Percentiles rank a stretch among this genome's conserved stretches.
phyloP scores from a whole-genome alignment of 2,113 vertebrate species.

The Pycnonotus jocosus region DNA sequence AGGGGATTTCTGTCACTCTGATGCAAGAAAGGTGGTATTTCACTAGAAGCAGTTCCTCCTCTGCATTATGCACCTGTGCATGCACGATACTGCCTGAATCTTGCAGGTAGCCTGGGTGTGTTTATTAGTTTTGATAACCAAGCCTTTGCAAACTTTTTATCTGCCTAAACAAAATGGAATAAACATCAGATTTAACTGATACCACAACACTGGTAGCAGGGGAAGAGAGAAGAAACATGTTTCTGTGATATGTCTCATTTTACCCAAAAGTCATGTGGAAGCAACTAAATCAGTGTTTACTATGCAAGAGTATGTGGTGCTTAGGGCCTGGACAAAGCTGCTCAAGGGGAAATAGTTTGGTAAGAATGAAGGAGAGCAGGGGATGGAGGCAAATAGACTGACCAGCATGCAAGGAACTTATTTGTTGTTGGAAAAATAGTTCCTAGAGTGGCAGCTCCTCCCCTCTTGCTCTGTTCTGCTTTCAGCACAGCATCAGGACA shows the following conservation, averaged over 20 bases:
- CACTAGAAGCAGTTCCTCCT: not conserved
- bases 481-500: accelerated
- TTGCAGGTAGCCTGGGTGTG: not conserved
- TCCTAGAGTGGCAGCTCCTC: not conserved
- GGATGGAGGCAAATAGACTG: not conserved
- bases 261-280: not conserved
- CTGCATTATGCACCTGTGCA: not conserved
- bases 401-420: not conserved
- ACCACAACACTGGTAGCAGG: not conserved
- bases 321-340: not conserved
- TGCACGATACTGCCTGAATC: not conserved
- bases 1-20: not conserved
- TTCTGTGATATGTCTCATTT: not conserved
- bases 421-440: not conserved
- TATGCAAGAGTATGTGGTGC: accelerated
- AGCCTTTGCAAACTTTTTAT: not conserved
- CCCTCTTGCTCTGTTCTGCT: not conserved
- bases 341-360: not conserved
- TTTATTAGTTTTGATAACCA: not conserved
- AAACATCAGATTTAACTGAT: not conserved
- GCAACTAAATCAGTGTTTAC: too few relatives aligned
- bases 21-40: not conserved
- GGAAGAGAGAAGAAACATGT: not conserved
- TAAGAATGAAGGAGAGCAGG: not conserved
- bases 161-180: not conserved